Evolutionary conservation across 1,140 invertebrate genomes (phyloP), one percentile per base, ranked within the genome.

Genomic region (Hylyphantes graminicola): DNA sequence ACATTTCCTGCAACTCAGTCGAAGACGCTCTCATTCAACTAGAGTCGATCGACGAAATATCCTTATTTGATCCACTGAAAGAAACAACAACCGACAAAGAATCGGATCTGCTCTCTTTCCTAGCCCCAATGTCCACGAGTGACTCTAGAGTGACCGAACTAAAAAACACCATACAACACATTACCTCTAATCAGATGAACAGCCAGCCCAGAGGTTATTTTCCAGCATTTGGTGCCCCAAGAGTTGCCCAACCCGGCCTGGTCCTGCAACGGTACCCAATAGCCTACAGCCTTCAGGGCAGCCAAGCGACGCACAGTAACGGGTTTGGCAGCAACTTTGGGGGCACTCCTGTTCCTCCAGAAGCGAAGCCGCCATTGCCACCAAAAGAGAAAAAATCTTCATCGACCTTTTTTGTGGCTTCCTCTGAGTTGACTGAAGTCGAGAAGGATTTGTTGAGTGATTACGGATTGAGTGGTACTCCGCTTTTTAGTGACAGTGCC

Each of bases 21-120:
- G 70, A 83, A 17, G 80, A 83, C 17, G 54, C 77, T 48, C 61
- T 83, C 0, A 83, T 83, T 13, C 80, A 83, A n/a, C 67, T 83
- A 15, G 80, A 83, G 55, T 74, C 70, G 7, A 13, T 83, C 1
- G 80, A 83, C 51, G 80, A 83, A 6, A 19, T 83, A 7, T 51
- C 80, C 50, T 61, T 83, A 17, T 83, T 83, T 48, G 80, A 83
- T 48, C 80, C 80, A 53, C 70, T 83, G 0, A 61, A 72, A n/a
- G 70, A 83, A 35, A 81, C 8, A 0, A 81, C 51, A 53, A 19
- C n/a, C 7, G 54, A 78, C n/a, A 74, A 74, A 57, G 72, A 83
- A 9, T 57, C 35, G 9, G 53, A 83, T 48, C 51, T 83, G 0
- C 21, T 83, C 12, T 65, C 59, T 11, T 74, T 83, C 51, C 57